Percentiles rank a stretch among this genome's conserved stretches.
These are phyloP conservation scores for Seriola quinqueradiata DNA, from an alignment of 2,113 vertebrate species.

Conservation along the genomic window DNA sequence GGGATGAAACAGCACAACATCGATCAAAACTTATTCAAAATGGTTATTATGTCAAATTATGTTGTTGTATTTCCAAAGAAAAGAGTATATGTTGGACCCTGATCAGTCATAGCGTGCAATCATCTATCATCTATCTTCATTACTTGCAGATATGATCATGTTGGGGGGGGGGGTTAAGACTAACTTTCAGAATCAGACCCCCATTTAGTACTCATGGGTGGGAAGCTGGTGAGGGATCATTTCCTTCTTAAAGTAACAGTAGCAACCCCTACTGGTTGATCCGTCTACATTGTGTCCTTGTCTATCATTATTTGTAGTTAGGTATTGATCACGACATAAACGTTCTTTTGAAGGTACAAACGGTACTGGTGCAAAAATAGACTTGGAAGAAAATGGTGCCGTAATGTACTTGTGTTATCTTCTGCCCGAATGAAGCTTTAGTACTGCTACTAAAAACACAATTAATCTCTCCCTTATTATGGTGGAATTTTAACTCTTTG, in stretches of 20 bases:
- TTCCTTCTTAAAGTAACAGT: background rate
- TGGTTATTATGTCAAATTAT: background rate
- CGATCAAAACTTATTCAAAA: background rate
- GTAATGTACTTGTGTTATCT: too few relatives aligned
- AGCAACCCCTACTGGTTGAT: background rate
- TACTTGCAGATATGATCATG: background rate
- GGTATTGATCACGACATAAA: background rate
- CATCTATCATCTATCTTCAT: too few relatives aligned
- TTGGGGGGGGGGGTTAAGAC: background rate
- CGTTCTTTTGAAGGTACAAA: background rate
- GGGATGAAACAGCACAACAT: background rate
- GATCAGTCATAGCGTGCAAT: background rate
- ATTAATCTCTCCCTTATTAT: background rate
- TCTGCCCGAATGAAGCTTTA: background rate
- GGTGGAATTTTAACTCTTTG: conserved; percentile 8
- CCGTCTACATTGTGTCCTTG: background rate
- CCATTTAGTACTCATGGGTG: background rate
- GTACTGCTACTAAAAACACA: background rate
- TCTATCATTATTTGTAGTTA: background rate
- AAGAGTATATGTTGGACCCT: background rate
- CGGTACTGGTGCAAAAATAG: background rate
- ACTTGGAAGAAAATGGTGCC: background rate
- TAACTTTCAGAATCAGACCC: background rate
- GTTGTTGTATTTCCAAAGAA: background rate
- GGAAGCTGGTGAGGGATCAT: background rate